Conservation (phyloP, 2,888 invertebrate species). For the Tetanocera ferruginea region DNA sequence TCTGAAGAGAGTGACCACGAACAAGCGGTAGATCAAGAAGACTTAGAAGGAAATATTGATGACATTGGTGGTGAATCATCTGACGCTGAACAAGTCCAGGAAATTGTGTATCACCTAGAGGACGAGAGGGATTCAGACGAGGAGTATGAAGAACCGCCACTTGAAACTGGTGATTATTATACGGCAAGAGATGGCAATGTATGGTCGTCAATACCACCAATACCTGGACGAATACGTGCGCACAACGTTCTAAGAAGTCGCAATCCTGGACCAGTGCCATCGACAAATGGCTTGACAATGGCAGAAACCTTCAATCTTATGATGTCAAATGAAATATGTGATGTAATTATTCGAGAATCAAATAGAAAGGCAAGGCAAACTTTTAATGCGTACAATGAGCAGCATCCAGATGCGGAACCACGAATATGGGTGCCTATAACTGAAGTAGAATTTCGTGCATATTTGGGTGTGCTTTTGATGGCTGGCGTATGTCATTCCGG, state of each 20-base stretch:
- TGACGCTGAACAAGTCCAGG: constrained; percentile 28
- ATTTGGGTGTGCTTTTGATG: constrained; percentile 33
- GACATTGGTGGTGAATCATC: constrained; percentile 32
- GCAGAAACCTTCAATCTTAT: constrained; percentile 37
- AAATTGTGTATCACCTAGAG: constrained; percentile 21
- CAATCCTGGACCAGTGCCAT: constrained; percentile 30
- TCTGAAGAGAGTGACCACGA: background rate
- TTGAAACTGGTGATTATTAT: constrained; percentile 34
- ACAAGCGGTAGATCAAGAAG: background rate
- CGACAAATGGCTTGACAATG: constrained; percentile 30
- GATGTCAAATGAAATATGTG: constrained; percentile 41
- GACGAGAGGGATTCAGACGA: constrained; percentile 38
- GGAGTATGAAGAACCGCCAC: constrained; percentile 33
- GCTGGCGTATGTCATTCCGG: constrained; percentile 30
- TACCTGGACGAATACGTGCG: constrained; percentile 27
- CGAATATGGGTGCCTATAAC: constrained; percentile 25
- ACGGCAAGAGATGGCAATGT: constrained; percentile 33
- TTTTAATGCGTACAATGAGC: constrained; percentile 29
- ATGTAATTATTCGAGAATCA: constrained; percentile 40
- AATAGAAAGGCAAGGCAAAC: constrained; percentile 37
- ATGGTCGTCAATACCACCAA: constrained; percentile 32
- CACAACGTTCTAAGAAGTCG: constrained; percentile 35
- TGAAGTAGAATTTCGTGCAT: constrained; percentile 32
- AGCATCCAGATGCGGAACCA: constrained; percentile 33
- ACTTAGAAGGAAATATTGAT: background rate